These are phyloP conservation scores for Noctua janthina DNA, from an alignment of 2,888 invertebrate genomes.

Conservation along the genomic window DNA sequence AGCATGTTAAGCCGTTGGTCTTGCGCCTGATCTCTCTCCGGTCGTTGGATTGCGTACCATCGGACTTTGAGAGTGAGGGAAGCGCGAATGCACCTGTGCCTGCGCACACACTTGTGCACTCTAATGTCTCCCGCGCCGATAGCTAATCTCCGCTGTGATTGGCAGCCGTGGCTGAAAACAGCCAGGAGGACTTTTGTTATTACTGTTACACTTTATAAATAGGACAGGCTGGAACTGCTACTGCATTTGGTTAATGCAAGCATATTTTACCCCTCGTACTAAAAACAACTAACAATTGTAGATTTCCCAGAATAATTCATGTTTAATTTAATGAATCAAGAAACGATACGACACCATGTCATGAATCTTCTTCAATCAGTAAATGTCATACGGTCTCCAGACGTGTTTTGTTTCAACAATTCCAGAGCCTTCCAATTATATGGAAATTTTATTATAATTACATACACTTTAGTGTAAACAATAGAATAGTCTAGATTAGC, in stretches of 20 bases:
- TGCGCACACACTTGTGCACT: too few species aligned
- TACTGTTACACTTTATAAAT: too few species aligned
- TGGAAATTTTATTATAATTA: slow-evolving; percentile 23
- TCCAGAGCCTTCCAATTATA: slow-evolving; percentile 26
- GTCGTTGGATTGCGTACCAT: too few species aligned
- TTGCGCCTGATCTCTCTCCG: too few species aligned
- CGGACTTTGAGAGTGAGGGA: too few species aligned
- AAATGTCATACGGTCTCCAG: background rate
- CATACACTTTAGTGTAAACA: slow-evolving; percentile 4
- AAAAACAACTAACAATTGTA: background rate
- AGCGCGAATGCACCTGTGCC: too few species aligned
- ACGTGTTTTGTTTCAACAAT: background rate
- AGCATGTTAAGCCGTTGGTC: too few species aligned
- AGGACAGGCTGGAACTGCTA: background rate
- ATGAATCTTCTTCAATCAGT: background rate
- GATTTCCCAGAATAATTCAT: background rate
- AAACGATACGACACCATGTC: background rate
- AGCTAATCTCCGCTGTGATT: too few species aligned
- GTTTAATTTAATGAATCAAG: background rate
- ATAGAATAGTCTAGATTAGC: slow-evolving; percentile 9
- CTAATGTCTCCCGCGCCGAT: too few species aligned
- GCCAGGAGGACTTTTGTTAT: too few species aligned
- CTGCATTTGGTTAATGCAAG: background rate
- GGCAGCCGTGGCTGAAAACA: too few species aligned
- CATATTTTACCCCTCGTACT: background rate